Evolutionary conservation across 2,113 vertebrate species (phyloP), one percentile per base, ranked within the genome.

Genomic region (Phaetusa simplex): DNA sequence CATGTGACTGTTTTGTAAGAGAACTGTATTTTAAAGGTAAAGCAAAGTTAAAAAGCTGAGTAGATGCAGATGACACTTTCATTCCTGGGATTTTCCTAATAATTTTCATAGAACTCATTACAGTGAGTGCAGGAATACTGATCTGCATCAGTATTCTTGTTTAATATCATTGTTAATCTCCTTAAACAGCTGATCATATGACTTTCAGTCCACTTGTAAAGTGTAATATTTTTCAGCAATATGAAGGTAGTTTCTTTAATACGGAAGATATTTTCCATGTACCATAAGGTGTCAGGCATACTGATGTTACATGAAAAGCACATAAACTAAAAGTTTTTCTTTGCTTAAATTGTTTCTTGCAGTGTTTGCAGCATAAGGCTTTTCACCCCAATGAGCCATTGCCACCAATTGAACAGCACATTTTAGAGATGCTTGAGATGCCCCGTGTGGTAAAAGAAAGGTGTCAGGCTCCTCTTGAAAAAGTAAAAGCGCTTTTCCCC

Each of bases 301-400:
- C 9, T 38, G 42, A 3, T 21, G 17, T 92, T 73, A 18, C 55
- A 64, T 45, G 55, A 52, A 32, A 93, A 69, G n/a, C 27, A 72
- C 32, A 8, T 65, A 47, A 82, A 71, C 27, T 30, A 23, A 11
- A 72, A 38, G 6, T 12, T 77, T 58, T 74, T 40, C 6, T 80
- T 23, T 80, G 14, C 38, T 93, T 55, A 70, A 53, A 50, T 72
- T 77, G 17, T 94, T 90, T 97, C 62, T 95, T 71, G 42, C 97
- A 99, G 99, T 99, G 99, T 95, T 97, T 99, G 90, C 98, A 99
- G 65, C 98, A 99, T 96, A 99, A 99, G 71, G 99, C 98, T 50
- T 97, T 99, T 47, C 98, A 98, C 92, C 99, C 99, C 0, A 95
- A 96, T 59, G 97, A 98, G 17, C 98, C 98, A 13, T 97, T 99